A percentile compares a stretch with the other conserved stretches of the same genome.
Evolutionary conservation across 2,113 vertebrate genomes (phyloP).

Genomic region (Centropus unirufus): DNA sequence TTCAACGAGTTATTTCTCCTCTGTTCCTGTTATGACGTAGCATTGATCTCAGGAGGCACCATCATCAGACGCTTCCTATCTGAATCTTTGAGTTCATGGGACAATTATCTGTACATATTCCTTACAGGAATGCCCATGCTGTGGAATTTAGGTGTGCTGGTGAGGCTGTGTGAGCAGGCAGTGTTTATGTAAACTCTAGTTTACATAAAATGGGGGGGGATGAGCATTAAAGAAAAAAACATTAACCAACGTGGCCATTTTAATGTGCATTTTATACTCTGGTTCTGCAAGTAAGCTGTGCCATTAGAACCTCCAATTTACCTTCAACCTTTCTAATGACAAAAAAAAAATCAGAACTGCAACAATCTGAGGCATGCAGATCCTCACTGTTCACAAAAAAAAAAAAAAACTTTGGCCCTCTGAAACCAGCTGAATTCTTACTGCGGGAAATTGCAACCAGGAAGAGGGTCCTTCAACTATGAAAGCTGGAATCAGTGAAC

Average conservation of each 20-base stretch:
- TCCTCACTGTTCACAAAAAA: not conserved
- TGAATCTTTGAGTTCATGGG: not conserved
- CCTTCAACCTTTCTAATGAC: not conserved
- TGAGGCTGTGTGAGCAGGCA: not conserved
- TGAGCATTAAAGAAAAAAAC: not conserved
- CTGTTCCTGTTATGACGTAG: not conserved
- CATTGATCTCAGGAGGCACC: not conserved
- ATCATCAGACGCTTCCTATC: not conserved
- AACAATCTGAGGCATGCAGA: not conserved
- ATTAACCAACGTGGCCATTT: not conserved
- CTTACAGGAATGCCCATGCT: fast-evolving
- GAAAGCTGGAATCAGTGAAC: not conserved
- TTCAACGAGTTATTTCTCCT: not conserved
- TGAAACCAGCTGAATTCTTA: not conserved
- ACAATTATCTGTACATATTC: not conserved
- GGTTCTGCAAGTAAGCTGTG: not conserved
- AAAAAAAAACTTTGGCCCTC: not conserved
- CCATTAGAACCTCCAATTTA: not conserved
- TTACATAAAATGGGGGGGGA: not conserved
- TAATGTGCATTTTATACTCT: not conserved
- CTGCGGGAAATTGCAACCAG: not conserved
- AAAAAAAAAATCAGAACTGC: too few relatives aligned
- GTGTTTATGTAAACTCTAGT: not conserved
- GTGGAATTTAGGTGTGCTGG: fast-evolving
- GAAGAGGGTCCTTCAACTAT: not conserved